Evolutionary conservation across 2,888 invertebrate species (phyloP).

Genomic region (Pyrrhosoma nymphula): DNA sequence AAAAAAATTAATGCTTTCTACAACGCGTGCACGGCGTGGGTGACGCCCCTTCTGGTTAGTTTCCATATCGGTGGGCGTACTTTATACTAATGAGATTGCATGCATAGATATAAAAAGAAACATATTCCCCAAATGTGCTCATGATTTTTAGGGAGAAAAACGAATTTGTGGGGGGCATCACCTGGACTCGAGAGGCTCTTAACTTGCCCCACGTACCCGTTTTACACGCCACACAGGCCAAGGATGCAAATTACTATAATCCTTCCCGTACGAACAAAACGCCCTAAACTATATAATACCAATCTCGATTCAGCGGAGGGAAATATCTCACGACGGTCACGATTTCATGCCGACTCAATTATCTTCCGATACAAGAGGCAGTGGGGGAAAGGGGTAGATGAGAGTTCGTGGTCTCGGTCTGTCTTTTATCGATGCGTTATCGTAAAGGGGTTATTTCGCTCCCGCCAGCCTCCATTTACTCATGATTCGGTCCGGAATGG

Average conservation of each 20-base stretch:
- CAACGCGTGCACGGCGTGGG: not conserved
- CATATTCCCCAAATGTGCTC: not conserved
- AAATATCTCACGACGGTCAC: slow-evolving; percentile 7
- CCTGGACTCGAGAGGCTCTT: not conserved
- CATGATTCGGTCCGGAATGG: not conserved
- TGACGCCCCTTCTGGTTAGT: not conserved
- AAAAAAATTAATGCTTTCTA: not conserved
- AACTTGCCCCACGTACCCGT: not conserved
- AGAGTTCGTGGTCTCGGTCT: not conserved
- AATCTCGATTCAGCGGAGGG: not conserved
- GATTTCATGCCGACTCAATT: not conserved
- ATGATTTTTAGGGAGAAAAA: not conserved
- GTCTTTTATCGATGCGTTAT: not conserved
- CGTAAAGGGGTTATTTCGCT: not conserved
- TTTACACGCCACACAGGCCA: not conserved
- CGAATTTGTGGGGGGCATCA: not conserved
- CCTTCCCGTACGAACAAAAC: not conserved
- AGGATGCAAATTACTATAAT: slow-evolving; percentile 25
- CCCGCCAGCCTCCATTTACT: not conserved
- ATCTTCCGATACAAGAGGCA: not conserved
- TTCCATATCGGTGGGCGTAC: not conserved
- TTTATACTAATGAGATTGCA: not conserved
- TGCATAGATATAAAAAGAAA: not conserved
- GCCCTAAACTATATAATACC: not conserved
- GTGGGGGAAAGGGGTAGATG: not conserved